Evolutionary conservation across 2,797 vertebrate species (phyloP).

Genomic region (Alcedo atthis): DNA sequence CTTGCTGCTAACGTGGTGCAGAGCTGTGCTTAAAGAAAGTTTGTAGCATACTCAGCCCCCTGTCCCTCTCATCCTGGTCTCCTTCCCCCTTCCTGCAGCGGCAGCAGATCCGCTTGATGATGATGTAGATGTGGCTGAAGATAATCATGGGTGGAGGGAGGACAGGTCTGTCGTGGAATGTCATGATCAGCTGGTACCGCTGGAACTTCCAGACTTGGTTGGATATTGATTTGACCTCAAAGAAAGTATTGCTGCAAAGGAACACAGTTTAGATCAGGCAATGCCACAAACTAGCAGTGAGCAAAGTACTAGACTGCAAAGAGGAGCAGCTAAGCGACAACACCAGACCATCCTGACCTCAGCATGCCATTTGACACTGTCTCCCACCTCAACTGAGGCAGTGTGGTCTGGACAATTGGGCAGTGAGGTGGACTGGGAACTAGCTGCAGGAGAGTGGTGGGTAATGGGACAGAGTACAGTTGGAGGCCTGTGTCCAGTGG

Average conservation of each 20-base stretch:
- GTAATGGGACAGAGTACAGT: too few relatives aligned
- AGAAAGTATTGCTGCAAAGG: conserved; percentile 94
- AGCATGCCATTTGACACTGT: too few relatives aligned
- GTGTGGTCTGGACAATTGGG: too few relatives aligned
- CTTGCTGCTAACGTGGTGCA: not conserved
- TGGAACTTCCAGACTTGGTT: conserved; percentile 99
- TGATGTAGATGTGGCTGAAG: conserved; percentile 94
- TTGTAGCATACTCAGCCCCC: conserved; percentile 88
- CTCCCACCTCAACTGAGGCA: too few relatives aligned
- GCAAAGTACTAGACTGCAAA: not conserved
- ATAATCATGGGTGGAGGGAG: conserved; percentile 98
- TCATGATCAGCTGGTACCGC: conserved; percentile 98
- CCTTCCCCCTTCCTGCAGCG: conserved; percentile 85
- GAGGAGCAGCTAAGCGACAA: not conserved
- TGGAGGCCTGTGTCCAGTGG: too few relatives aligned
- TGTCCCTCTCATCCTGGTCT: conserved; percentile 92
- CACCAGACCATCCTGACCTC: not conserved
- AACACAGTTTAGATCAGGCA: not conserved
- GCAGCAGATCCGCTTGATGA: conserved; percentile 85
- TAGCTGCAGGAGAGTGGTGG: too few relatives aligned
- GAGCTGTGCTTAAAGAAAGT: not conserved
- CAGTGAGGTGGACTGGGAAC: too few relatives aligned
- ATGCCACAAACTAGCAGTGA: not conserved
- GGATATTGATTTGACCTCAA: conserved; percentile 98
- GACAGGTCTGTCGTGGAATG: conserved; percentile 96